A percentile compares a stretch with the other conserved stretches of the same genome.
Conservation (phyloP, 2,113 vertebrate genomes). For the Rissa tridactyla region DNA sequence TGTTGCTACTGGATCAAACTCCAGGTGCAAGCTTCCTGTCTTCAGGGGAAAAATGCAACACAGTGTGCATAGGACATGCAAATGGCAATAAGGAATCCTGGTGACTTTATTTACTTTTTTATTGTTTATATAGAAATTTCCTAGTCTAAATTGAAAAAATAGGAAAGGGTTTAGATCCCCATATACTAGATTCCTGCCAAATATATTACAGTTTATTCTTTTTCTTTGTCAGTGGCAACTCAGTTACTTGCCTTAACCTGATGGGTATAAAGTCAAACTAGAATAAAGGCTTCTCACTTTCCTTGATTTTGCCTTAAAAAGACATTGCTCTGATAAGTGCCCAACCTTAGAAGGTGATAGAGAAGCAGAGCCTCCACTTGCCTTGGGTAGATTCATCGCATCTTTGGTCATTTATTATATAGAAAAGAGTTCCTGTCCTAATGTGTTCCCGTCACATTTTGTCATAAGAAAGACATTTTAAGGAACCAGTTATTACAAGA, state of each 20-base stretch:
- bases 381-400: background rate
- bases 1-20: background rate
- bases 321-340: background rate
- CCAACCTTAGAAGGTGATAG: background rate
- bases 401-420: background rate
- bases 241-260: background rate
- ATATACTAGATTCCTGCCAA: background rate
- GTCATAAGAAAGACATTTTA: background rate
- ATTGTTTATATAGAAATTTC: background rate
- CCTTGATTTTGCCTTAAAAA: background rate
- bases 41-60: background rate
- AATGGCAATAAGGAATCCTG: background rate
- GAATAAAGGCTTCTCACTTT: background rate
- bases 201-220: background rate
- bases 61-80: background rate
- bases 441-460: background rate
- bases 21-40: accelerated
- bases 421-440: background rate
- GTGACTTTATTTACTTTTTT: background rate
- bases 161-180: background rate
- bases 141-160: background rate
- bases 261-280: background rate
- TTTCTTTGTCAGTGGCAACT: background rate
- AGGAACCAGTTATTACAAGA: background rate
- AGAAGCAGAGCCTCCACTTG: background rate